These are phyloP conservation scores for Melanotaenia maccullochi DNA, from an alignment of 2,797 vertebrate genomes.

Conservation along the genomic window DNA sequence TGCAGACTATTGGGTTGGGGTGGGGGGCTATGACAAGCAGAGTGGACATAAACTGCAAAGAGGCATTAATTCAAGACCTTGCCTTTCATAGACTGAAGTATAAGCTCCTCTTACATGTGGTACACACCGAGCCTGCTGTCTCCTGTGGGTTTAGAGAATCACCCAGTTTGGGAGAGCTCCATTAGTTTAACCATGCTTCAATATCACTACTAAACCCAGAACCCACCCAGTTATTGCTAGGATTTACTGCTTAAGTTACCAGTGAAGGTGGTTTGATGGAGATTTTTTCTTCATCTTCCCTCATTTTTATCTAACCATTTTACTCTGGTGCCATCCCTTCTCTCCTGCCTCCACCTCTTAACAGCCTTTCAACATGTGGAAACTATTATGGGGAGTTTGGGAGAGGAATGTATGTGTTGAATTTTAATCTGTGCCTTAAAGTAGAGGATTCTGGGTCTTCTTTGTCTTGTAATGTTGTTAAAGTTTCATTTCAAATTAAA, in stretches of 20 bases:
- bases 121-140: slow-evolving; percentile 54
- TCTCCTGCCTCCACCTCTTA: slow-evolving; percentile 48
- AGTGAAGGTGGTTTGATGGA: slow-evolving; percentile 46
- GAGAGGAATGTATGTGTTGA: slow-evolving; percentile 83
- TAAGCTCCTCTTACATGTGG: slow-evolving; percentile 69
- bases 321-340: slow-evolving; percentile 46
- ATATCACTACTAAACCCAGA: slow-evolving; percentile 42
- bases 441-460: slow-evolving; percentile 70
- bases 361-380: slow-evolving; percentile 81
- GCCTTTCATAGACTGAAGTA: slow-evolving; percentile 75
- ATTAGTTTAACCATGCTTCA: slow-evolving; percentile 57
- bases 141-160: slow-evolving; percentile 63
- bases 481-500: slow-evolving; percentile 82
- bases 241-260: slow-evolving; percentile 47
- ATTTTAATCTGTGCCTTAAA: slow-evolving; percentile 81
- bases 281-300: slow-evolving; percentile 40
- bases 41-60: slow-evolving; percentile 68
- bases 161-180: slow-evolving; percentile 52
- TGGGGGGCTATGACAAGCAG: slow-evolving; percentile 41
- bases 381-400: slow-evolving; percentile 80
- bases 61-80: slow-evolving; percentile 78
- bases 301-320: slow-evolving; percentile 56
- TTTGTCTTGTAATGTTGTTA: slow-evolving; percentile 79
- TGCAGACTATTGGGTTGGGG: slow-evolving; percentile 55
- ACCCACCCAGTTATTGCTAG: slow-evolving; percentile 23